These are phyloP conservation scores for Euphydryas editha DNA, from an alignment of 2,888 invertebrate genomes.

Conservation along the genomic window DNA sequence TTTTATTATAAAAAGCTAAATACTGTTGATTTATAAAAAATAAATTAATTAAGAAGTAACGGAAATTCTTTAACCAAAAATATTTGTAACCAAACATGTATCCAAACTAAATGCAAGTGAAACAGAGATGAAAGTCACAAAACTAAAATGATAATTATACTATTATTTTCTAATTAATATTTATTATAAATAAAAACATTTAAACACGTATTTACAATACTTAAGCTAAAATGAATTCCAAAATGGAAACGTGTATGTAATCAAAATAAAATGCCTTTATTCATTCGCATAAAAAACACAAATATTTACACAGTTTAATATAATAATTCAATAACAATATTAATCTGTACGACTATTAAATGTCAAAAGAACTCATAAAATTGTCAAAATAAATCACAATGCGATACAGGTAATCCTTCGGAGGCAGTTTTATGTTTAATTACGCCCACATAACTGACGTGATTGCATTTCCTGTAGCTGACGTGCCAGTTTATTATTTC, in stretches of 20 bases:
- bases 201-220: too few species aligned
- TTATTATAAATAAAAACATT: too few species aligned
- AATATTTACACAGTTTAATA: neutral
- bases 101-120: too few species aligned
- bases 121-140: too few species aligned
- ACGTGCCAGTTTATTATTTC: constrained; percentile 77
- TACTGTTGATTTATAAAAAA: too few species aligned
- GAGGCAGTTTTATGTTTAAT: constrained; percentile 69
- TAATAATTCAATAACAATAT: constrained; percentile 35
- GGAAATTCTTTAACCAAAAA: too few species aligned
- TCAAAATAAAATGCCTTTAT: neutral
- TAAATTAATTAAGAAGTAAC: too few species aligned
- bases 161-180: too few species aligned
- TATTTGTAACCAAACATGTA: too few species aligned
- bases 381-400: constrained; percentile 43
- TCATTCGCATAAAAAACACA: neutral
- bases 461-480: constrained; percentile 79
- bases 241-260: neutral
- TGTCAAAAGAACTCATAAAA: constrained; percentile 46
- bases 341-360: constrained; percentile 62
- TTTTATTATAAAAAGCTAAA: too few species aligned
- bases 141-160: too few species aligned
- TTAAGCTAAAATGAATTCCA: too few species aligned
- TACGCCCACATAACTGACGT: constrained; percentile 70
- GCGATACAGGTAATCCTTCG: constrained; percentile 49